A percentile compares a stretch with the other conserved stretches of the same genome.
Conservation (phyloP, 2,113 vertebrate species). For the Cinclus mexicanus region DNA sequence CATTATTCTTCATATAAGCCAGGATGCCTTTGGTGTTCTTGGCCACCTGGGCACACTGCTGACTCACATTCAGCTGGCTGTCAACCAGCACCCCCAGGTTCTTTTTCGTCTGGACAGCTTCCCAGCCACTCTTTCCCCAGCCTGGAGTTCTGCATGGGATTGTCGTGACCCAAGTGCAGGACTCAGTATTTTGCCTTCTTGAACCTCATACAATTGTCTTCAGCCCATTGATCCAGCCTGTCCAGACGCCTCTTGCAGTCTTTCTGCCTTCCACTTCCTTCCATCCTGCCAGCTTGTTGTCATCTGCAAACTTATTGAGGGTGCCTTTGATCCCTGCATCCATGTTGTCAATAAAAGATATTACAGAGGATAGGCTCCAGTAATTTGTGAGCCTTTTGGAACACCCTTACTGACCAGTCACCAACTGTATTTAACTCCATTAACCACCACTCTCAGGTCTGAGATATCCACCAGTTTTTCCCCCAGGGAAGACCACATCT, state of each 20-base stretch:
- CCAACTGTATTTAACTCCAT: background rate
- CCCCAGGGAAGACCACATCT: background rate
- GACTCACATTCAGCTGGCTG: background rate
- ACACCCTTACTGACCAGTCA: background rate
- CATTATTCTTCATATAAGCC: background rate
- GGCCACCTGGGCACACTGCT: background rate
- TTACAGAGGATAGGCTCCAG: no score
- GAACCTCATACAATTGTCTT: background rate
- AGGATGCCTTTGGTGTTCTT: background rate
- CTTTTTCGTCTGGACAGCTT: background rate
- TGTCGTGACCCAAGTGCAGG: background rate
- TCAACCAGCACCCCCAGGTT: background rate
- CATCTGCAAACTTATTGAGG: background rate
- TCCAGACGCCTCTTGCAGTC: background rate
- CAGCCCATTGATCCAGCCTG: background rate
- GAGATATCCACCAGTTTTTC: background rate
- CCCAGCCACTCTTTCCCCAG: background rate
- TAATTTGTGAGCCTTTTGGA: background rate
- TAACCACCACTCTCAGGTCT: background rate
- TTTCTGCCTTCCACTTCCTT: background rate
- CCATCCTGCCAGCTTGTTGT: background rate
- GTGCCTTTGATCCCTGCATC: background rate
- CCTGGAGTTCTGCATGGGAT: background rate
- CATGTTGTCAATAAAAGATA: background rate
- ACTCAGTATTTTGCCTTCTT: background rate